phyloP scores from a whole-genome alignment of 2,113 vertebrate genomes.

The Channa argus region DNA sequence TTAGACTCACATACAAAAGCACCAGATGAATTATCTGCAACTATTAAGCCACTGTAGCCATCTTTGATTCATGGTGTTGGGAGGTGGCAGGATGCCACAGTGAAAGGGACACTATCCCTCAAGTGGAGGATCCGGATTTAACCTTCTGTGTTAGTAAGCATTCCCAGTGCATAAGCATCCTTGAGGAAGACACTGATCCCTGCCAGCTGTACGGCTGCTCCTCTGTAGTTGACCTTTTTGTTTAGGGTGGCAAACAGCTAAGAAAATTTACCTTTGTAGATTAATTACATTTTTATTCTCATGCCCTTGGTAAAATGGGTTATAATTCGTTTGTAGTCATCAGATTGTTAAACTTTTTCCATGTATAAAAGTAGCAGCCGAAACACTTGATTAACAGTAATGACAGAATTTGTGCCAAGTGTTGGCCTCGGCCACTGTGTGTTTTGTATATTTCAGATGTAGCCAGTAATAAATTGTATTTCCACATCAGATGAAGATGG shows the following conservation, averaged over 20 bases:
- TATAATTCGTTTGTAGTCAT: background rate
- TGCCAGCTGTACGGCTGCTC: slow-evolving; percentile 37
- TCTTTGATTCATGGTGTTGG: slow-evolving; percentile 33
- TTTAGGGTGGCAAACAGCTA: slow-evolving; percentile 1
- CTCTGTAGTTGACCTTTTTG: slow-evolving; percentile 36
- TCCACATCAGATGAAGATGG: slow-evolving; percentile 21
- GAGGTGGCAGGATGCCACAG: slow-evolving; percentile 54
- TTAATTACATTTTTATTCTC: background rate
- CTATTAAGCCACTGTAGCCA: slow-evolving; percentile 23
- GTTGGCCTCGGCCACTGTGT: slow-evolving; percentile 21
- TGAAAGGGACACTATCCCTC: slow-evolving; percentile 58
- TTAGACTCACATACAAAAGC: slow-evolving; percentile 1
- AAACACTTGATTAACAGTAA: slow-evolving; percentile 28
- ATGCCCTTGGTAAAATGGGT: background rate
- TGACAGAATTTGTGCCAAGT: slow-evolving; percentile 32
- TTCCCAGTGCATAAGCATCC: slow-evolving; percentile 56
- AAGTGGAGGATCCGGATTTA: slow-evolving; percentile 56
- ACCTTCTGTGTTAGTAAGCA: slow-evolving; percentile 57
- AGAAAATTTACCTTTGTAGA: background rate
- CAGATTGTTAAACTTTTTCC: slow-evolving; percentile 1
- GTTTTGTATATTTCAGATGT: slow-evolving; percentile 14
- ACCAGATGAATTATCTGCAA: slow-evolving; percentile 24
- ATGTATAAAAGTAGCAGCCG: slow-evolving; percentile 13
- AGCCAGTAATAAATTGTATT: slow-evolving; percentile 31
- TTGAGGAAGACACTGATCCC: slow-evolving; percentile 63